Percentiles rank a stretch among this genome's conserved stretches.
phyloP scores from a whole-genome alignment of 2,888 invertebrate species.

The Spodoptera picta region DNA sequence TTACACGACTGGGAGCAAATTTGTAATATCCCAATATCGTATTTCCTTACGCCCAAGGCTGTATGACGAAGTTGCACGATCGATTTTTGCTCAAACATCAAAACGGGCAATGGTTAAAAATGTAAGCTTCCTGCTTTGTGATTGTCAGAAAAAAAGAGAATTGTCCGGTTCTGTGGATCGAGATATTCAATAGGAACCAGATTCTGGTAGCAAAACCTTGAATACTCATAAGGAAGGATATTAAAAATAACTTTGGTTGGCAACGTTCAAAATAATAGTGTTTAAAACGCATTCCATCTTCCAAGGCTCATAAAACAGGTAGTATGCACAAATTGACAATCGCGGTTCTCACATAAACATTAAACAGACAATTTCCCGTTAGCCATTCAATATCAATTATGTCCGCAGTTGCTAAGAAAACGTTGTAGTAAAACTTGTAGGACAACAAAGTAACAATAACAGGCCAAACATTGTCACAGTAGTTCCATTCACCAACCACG shows the following conservation, averaged over 20 bases:
- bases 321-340: too few species aligned
- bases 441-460: conserved; percentile 14
- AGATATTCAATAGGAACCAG: too few species aligned
- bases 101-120: conserved; percentile 17
- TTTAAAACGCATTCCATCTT: neutral
- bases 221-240: too few species aligned
- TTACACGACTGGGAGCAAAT: conserved; percentile 42
- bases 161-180: neutral
- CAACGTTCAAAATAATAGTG: too few species aligned
- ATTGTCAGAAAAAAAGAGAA: neutral
- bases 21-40: conserved; percentile 43
- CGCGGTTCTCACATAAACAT: neutral
- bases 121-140: conserved; percentile 15
- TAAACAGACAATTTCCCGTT: conserved; percentile 4
- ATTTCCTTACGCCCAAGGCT: conserved; percentile 40
- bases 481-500: conserved; percentile 40
- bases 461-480: conserved; percentile 45
- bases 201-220: too few species aligned
- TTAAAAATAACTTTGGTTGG: too few species aligned
- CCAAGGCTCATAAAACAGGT: too few species aligned
- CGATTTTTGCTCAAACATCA: conserved; percentile 21
- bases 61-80: conserved; percentile 16
- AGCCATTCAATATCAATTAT: conserved; percentile 47
- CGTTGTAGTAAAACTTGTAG: conserved; percentile 41
- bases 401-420: conserved; percentile 41